phyloP scores from a whole-genome alignment of 1,140 invertebrate genomes.

The Drosophila arawakana region DNA sequence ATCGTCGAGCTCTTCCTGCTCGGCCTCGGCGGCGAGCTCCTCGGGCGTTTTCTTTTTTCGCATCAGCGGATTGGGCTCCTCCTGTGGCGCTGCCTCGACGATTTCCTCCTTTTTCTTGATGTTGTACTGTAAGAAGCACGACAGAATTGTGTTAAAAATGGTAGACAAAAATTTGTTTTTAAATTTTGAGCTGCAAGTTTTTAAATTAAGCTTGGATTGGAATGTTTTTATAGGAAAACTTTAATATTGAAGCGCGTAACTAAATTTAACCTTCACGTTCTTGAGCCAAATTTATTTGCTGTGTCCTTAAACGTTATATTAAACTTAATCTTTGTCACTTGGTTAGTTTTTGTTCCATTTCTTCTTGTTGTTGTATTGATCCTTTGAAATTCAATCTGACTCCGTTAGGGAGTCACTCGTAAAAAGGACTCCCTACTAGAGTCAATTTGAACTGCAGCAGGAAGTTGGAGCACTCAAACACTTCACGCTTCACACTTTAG shows the following conservation, averaged over 20 bases:
- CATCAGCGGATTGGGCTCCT: conserved; percentile 95
- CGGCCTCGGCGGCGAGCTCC: conserved; percentile 97
- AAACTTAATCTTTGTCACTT: conserved; percentile 33
- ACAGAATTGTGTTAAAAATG: background rate
- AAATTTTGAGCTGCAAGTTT: too few species aligned
- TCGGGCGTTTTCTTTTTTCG: conserved; percentile 99
- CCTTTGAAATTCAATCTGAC: conserved; percentile 93
- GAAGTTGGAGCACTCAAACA: conserved; percentile 82
- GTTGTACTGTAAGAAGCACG: conserved; percentile 91
- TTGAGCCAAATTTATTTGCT: background rate
- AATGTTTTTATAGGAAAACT: too few species aligned
- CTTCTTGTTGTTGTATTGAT: conserved; percentile 47
- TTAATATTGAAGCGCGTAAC: too few species aligned
- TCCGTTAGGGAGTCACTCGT: conserved; percentile 96
- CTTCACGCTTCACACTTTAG: conserved; percentile 18
- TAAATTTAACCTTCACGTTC: too few species aligned
- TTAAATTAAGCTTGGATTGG: too few species aligned
- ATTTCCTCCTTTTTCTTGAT: conserved; percentile 98
- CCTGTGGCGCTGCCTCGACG: conserved; percentile 90
- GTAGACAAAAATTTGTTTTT: too few species aligned
- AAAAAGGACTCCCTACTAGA: conserved; percentile 97
- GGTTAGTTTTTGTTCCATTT: too few species aligned
- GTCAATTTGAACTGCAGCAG: conserved; percentile 96
- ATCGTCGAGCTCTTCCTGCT: conserved; percentile 97
- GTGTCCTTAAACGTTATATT: background rate